Evolutionary conservation across 2,888 invertebrate species (phyloP).

Genomic region (Lottia gigantea): DNA sequence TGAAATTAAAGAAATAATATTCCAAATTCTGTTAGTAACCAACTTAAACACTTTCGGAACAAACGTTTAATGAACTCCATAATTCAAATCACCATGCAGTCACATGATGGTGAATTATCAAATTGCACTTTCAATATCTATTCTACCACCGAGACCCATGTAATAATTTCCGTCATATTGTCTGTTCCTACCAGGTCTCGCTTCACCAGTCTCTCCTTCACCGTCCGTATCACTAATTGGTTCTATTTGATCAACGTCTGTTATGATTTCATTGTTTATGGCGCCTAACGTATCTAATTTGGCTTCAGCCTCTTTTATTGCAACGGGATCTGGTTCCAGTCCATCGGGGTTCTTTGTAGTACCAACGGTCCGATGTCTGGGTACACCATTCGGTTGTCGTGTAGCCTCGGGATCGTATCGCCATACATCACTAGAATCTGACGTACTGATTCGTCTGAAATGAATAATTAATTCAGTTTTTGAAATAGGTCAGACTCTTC

Average conservation of each 20-base stretch:
- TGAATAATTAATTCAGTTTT: background rate
- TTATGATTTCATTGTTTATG: background rate
- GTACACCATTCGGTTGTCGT: constrained; percentile 26
- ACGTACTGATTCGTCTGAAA: background rate
- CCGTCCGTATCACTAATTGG: constrained; percentile 12
- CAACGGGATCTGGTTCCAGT: constrained; percentile 7
- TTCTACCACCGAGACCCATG: constrained; percentile 45
- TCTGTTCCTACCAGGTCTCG: constrained; percentile 27
- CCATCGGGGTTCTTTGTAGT: constrained; percentile 6
- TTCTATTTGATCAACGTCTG: constrained; percentile 22
- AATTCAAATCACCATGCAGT: too few relatives aligned
- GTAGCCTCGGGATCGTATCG: constrained; percentile 30
- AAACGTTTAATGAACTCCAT: too few relatives aligned
- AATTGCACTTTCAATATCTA: constrained; percentile 33
- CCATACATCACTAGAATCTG: constrained; percentile 22
- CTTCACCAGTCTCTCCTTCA: constrained; percentile 13
- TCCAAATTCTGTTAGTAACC: too few relatives aligned
- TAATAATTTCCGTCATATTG: constrained; percentile 57
- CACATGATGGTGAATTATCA: background rate
- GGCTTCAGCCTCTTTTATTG: constrained; percentile 4
- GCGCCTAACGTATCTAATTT: constrained; percentile 3
- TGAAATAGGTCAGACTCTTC: background rate
- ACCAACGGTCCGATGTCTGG: constrained; percentile 20
- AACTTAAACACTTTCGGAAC: too few relatives aligned
- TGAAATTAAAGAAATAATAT: too few relatives aligned